These are phyloP conservation scores for Crocodylus rhombifer DNA, from an alignment of 2,797 vertebrate genomes.

Conservation along the genomic window DNA sequence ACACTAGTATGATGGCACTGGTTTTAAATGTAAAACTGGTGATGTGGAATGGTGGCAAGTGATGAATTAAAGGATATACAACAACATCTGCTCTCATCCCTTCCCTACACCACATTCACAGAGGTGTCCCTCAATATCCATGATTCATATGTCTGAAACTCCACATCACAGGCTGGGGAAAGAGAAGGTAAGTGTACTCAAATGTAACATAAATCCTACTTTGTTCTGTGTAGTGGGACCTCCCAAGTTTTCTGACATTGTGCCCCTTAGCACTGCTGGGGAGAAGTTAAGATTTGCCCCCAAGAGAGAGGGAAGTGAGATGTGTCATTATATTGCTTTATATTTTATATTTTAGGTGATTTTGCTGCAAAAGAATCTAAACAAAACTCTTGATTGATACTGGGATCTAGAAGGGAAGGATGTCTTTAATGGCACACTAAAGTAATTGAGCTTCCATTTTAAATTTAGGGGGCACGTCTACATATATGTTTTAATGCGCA, in stretches of 20 bases:
- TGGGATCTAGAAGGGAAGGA: neutral
- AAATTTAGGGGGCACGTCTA: neutral
- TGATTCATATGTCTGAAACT: neutral
- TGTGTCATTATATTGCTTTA: neutral
- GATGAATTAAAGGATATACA: too few species aligned
- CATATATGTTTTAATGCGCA: too few species aligned
- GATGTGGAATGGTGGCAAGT: neutral
- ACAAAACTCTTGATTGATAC: neutral
- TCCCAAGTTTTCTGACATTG: rapidly evolving
- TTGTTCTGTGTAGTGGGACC: neutral
- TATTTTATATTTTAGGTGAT: neutral
- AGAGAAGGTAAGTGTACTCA: neutral
- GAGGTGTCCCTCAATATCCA: neutral
- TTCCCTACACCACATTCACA: too few species aligned
- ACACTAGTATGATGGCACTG: neutral
- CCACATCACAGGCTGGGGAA: neutral
- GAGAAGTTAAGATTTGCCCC: neutral
- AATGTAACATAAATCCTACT: neutral
- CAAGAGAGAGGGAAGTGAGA: neutral
- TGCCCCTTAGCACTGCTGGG: neutral
- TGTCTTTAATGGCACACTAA: neutral
- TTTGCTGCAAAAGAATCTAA: neutral
- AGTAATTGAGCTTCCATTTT: neutral
- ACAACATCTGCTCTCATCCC: too few species aligned
- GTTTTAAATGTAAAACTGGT: neutral